A percentile compares a stretch with the other conserved stretches of the same genome.
These are phyloP conservation scores for Pseudococcus jackbeardsleyi DNA, from an alignment of 2,888 invertebrate species.

Conservation along the genomic window DNA sequence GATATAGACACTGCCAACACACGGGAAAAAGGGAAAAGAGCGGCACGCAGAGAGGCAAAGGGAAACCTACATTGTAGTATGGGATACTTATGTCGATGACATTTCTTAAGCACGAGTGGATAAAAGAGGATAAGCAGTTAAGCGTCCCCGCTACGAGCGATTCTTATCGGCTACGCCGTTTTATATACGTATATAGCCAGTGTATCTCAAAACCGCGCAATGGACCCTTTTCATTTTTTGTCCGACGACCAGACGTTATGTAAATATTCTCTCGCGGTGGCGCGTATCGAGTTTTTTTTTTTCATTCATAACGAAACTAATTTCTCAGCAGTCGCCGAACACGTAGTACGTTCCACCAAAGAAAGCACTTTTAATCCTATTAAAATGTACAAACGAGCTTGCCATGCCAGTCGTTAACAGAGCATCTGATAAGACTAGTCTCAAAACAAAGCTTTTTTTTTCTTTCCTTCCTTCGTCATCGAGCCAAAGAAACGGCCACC, in stretches of 20 bases:
- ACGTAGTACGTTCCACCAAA: not conserved
- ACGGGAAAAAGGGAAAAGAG: not conserved
- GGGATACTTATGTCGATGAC: constrained; percentile 63
- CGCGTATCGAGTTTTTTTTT: not conserved
- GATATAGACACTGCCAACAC: not conserved
- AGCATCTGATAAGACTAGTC: constrained; percentile 60
- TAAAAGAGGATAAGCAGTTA: constrained; percentile 53
- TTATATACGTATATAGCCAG: not conserved
- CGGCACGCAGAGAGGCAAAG: not conserved
- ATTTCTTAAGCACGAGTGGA: constrained; percentile 61
- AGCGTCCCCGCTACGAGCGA: not conserved
- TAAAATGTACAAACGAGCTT: constrained; percentile 62
- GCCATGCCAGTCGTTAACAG: constrained; percentile 56
- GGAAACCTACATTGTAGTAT: not conserved
- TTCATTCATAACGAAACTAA: constrained; percentile 22
- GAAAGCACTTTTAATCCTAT: constrained; percentile 57
- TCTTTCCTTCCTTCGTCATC: constrained; percentile 37
- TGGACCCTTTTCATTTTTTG: not conserved
- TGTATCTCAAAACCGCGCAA: not conserved
- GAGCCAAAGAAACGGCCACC: constrained; percentile 34
- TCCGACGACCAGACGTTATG: not conserved
- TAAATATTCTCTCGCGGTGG: not conserved
- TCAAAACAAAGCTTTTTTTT: constrained; percentile 57
- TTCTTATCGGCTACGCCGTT: constrained; percentile 54
- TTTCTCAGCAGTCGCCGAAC: constrained; percentile 29